Percentiles rank a stretch among this genome's conserved stretches.
These are phyloP conservation scores for Aricia agestis DNA, from an alignment of 1,140 invertebrate genomes.

Conservation along the genomic window DNA sequence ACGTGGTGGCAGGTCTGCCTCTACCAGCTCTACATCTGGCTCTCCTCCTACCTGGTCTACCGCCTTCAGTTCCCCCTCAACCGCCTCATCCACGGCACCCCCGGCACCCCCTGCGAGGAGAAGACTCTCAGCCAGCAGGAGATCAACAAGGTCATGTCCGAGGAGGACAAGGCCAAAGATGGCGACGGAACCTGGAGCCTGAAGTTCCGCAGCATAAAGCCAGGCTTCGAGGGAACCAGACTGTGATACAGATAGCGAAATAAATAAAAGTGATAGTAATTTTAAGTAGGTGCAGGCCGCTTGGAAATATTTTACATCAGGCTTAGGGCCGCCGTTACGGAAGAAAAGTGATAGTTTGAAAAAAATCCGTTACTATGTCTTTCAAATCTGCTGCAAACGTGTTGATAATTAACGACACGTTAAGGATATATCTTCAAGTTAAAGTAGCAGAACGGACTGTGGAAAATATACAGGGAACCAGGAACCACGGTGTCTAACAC, in stretches of 20 bases:
- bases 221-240: background rate
- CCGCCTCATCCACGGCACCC: slow-evolving; percentile 43
- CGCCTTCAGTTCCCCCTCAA: slow-evolving; percentile 50
- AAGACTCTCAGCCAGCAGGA: slow-evolving; percentile 9
- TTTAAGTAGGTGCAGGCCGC: background rate
- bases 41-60: slow-evolving; percentile 44
- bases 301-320: no score
- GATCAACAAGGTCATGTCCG: background rate
- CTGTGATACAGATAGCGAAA: background rate
- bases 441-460: no score
- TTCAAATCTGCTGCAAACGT: no score
- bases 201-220: background rate
- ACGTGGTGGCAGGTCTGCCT: slow-evolving; percentile 63
- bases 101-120: slow-evolving; percentile 25
- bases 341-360: no score
- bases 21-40: slow-evolving; percentile 50
- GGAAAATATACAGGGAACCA: no score
- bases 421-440: no score
- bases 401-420: no score
- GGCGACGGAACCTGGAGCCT: background rate
- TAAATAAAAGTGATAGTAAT: background rate
- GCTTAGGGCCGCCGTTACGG: no score
- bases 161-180: slow-evolving; percentile 10
- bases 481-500: no score
- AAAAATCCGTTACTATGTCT: no score